Percentiles rank a stretch among this genome's conserved stretches.
phyloP scores from a whole-genome alignment of 2,113 vertebrate genomes.

The Sardina pilchardus region DNA sequence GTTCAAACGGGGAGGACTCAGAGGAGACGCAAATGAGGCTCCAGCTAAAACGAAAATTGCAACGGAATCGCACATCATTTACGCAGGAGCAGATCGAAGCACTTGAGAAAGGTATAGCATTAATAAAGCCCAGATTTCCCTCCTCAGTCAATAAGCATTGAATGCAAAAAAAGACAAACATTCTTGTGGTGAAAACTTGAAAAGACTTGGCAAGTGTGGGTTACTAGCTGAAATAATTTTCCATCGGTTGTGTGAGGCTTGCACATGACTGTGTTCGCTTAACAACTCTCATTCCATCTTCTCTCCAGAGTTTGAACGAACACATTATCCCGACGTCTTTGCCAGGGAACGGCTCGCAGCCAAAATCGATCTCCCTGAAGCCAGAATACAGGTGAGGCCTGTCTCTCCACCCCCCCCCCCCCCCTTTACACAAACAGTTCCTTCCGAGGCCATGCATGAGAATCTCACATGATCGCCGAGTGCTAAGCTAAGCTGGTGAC shows the following conservation, averaged over 20 bases:
- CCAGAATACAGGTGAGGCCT: constrained; percentile 93
- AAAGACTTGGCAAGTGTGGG: no score
- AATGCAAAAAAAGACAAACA: background rate
- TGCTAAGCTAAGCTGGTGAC: background rate
- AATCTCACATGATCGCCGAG: background rate
- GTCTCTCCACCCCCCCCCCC: background rate
- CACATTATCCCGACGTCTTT: constrained; percentile 98
- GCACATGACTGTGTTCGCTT: background rate
- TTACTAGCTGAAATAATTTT: background rate
- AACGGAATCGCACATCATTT: constrained; percentile 97
- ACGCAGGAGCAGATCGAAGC: constrained; percentile 99
- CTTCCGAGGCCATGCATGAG: background rate
- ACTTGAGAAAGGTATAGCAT: constrained; percentile 89
- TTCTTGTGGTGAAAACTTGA: background rate
- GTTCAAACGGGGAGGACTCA: constrained; percentile 91
- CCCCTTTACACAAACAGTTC: background rate
- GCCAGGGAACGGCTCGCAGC: constrained; percentile 96
- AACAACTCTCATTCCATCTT: background rate
- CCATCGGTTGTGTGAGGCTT: background rate
- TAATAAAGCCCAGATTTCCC: background rate
- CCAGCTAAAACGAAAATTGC: constrained; percentile 95
- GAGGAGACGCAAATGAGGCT: constrained; percentile 98
- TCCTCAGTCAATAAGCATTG: background rate
- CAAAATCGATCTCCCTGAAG: constrained; percentile 99
- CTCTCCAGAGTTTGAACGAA: constrained; percentile 94